Conservation (phyloP, 2,888 invertebrate species). For the Chironomus tentans region DNA sequence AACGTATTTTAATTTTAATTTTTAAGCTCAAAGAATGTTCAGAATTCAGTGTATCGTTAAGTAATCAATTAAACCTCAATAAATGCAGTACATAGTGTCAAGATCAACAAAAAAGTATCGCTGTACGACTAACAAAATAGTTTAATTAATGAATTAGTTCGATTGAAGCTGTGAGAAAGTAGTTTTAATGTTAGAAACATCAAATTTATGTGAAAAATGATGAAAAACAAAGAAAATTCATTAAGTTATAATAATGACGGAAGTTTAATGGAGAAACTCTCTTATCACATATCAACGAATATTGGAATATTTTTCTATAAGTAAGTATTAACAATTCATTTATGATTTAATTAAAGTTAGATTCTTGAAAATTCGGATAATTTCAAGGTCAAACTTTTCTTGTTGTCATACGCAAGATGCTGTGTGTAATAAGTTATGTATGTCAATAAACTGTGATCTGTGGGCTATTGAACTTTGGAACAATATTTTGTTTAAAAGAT, state of each 20-base stretch:
- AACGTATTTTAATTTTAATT: too few species aligned
- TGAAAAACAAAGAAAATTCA: neutral
- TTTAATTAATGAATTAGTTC: too few species aligned
- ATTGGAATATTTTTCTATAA: slow-evolving; percentile 21
- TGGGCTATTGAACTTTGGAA: neutral
- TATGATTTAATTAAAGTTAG: neutral
- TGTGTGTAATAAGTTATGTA: neutral
- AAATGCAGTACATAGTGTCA: too few species aligned
- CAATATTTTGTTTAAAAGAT: neutral
- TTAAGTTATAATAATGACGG: neutral
- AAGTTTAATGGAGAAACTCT: neutral
- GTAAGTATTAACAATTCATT: neutral
- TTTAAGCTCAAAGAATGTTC: too few species aligned
- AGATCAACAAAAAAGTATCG: too few species aligned
- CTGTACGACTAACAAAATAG: too few species aligned
- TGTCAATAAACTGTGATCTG: neutral
- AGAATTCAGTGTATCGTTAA: too few species aligned
- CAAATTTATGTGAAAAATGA: neutral
- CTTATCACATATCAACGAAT: neutral
- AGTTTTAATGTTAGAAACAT: too few species aligned
- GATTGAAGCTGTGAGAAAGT: too few species aligned
- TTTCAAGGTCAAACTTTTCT: neutral
- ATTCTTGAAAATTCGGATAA: neutral
- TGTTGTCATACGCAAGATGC: neutral
- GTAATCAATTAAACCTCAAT: too few species aligned